These are phyloP conservation scores for Plectropomus leopardus DNA, from an alignment of 2,113 vertebrate species.

Conservation along the genomic window DNA sequence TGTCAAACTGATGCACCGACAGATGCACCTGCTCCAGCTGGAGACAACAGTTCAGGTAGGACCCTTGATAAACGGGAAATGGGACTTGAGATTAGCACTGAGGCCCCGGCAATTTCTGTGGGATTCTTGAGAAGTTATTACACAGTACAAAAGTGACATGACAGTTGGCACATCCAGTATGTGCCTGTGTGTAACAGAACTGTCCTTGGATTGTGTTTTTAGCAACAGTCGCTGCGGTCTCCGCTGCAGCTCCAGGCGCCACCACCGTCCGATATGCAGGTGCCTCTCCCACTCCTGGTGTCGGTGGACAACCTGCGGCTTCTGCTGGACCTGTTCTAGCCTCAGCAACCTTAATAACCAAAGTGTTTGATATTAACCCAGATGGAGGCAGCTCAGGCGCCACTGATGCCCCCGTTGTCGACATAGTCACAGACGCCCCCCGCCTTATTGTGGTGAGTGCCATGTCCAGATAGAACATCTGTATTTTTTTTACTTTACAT, in stretches of 20 bases:
- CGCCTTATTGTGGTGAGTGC: constrained; percentile 7
- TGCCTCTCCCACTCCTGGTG: accelerated
- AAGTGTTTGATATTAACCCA: accelerated
- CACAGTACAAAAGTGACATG: not conserved
- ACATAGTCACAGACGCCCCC: accelerated
- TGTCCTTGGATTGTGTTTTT: not conserved
- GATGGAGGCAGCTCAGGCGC: not conserved
- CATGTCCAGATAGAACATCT: not conserved
- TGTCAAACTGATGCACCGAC: constrained; percentile 33
- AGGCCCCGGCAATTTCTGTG: not conserved
- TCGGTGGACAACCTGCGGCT: not conserved
- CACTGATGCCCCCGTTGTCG: accelerated
- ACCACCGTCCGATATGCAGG: accelerated
- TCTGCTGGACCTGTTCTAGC: accelerated
- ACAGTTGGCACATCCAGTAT: not conserved
- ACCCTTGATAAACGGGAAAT: not conserved
- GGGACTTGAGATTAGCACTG: not conserved
- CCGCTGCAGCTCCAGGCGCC: accelerated
- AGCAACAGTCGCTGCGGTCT: accelerated
- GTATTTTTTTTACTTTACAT: not conserved
- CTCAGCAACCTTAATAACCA: accelerated
- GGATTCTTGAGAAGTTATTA: not conserved
- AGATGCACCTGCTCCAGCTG: not conserved
- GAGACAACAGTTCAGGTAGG: not conserved
- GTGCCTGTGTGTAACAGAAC: not conserved